A percentile compares a stretch with the other conserved stretches of the same genome.
phyloP scores from a whole-genome alignment of 2,888 invertebrate species.

The Teleiodes luculella region DNA sequence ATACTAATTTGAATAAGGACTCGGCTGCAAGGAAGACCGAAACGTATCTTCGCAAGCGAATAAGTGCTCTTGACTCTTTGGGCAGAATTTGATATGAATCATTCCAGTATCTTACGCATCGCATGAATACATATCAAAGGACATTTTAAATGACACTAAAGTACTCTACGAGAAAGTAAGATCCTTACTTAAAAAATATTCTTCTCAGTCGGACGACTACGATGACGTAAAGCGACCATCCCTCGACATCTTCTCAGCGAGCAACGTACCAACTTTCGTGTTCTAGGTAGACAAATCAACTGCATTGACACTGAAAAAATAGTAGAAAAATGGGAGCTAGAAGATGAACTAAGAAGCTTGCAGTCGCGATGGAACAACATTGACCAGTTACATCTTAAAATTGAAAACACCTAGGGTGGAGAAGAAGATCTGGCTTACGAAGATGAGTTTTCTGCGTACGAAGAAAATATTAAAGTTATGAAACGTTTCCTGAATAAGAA shows the following conservation, averaged over 20 bases:
- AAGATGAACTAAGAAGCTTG: conserved; percentile 9
- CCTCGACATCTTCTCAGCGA: neutral
- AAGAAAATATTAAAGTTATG: neutral
- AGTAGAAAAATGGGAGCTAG: conserved; percentile 17
- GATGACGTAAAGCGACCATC: no score
- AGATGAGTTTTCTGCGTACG: neutral
- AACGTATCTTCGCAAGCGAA: neutral
- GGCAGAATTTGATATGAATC: neutral
- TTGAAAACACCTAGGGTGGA: conserved; percentile 12
- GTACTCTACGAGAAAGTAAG: neutral
- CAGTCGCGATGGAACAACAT: conserved; percentile 11
- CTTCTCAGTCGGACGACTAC: neutral
- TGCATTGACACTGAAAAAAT: conserved; percentile 4
- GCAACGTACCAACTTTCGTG: conserved; percentile 18
- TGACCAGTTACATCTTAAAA: conserved; percentile 13
- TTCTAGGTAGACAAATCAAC: conserved; percentile 1
- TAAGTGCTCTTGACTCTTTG: neutral
- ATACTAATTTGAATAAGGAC: neutral
- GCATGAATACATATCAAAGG: neutral
- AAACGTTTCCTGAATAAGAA: neutral
- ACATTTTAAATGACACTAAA: neutral
- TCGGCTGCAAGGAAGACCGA: neutral
- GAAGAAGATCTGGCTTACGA: neutral
- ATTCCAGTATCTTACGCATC: neutral
- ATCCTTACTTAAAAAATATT: neutral